Evolutionary conservation across 2,113 vertebrate species (phyloP), one percentile per base, ranked within the genome.

Genomic region (Hippocampus zosterae): DNA sequence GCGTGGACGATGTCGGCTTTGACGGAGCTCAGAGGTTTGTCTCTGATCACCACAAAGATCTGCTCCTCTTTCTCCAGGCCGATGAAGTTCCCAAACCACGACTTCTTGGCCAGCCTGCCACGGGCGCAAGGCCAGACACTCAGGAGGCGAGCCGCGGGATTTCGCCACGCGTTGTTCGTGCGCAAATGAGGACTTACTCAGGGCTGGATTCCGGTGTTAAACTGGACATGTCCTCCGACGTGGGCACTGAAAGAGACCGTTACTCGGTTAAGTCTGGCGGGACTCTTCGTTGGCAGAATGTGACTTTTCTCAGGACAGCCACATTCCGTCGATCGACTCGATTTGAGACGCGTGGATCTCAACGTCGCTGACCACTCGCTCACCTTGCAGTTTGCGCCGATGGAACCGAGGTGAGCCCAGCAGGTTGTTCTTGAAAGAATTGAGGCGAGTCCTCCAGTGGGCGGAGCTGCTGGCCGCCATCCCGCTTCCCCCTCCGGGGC

Each of bases 71-170:
- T 96, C 86, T 97, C 95, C 87, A 96, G 77, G 77, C 94, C 94
- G 77, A 97, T 95, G 85, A 97, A 96, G 89, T 96, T 96, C 68
- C 95, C 95, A 67, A 97, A 97, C 95, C 95, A 97, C 3, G 95
- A 97, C 75, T 94, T 94, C 88, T 97, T 97, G 15, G 95, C 95
- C 83, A 96, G 89, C 86, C 95, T 97, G 82, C 37, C 8, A 33
- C 53, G 19, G 19, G 6, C 5, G 11, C 19, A 13, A 50, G 52
- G 42, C 37, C 69, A 50, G 83, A 42, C 5, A 67, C 6, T 56
- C 21, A 67, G 19, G 27, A 61, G 68, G 65, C 67, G 70, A 68
- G 29, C 9, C 41, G 1, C 0, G 9, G 46, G 15, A 18, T 5
- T 48, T 23, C 8, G 13, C 29, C 33, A 6, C 33, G 33, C 33